Base-by-base conservation (phyloP, 2,797 vertebrate genomes). In the Atherinosoma microstoma region DNA sequence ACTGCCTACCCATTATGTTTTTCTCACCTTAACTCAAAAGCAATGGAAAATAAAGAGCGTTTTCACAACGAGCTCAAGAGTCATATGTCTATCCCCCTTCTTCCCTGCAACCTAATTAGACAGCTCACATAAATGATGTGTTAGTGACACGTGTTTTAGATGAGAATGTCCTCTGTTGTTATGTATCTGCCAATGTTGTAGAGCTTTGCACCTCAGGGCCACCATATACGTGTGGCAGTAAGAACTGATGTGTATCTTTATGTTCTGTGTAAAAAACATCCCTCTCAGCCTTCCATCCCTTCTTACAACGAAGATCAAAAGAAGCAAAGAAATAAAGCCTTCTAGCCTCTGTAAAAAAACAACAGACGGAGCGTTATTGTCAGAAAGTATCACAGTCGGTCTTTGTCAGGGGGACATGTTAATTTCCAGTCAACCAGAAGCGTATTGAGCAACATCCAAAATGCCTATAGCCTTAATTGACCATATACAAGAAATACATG, bases 351-450 rank as follows among this genome's bases (percentile, higher is more conserved):
- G 75, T 54, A 75, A 30, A 73, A 77, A 54, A 84, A 78, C 42
- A 72, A 83, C 58, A 73, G 62, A 75, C 59, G 42, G 75, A 22
- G 61, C 58, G 68, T 78, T 75, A 69, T 73, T 75, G 69, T 82
- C 35, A 75, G 32, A 82, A 79, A 30, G 6, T 27, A 34, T 35
- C 51, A 29, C 57, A 63, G 18, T 70, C 45, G 62, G 58, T 62
- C 35, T 75, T 62, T 58, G 70, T 29, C 54, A 11, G 30, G 13
- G 6, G 45, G 65, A 60, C 57, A 27, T 13, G 27, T 59, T 56
- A 1, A 56, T 13, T 70, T 73, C 30, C 38, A 71, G 60, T 32
- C 27, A 70, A 42, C 27, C 8, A 11, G 65, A 10, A 65, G 69
- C 24, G 74, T 64, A 76, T 70, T 77, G 70, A 64, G 29, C 57